Evolutionary conservation across 2,113 vertebrate genomes (phyloP).

Genomic region (Machaerirhynchus nigripectus): DNA sequence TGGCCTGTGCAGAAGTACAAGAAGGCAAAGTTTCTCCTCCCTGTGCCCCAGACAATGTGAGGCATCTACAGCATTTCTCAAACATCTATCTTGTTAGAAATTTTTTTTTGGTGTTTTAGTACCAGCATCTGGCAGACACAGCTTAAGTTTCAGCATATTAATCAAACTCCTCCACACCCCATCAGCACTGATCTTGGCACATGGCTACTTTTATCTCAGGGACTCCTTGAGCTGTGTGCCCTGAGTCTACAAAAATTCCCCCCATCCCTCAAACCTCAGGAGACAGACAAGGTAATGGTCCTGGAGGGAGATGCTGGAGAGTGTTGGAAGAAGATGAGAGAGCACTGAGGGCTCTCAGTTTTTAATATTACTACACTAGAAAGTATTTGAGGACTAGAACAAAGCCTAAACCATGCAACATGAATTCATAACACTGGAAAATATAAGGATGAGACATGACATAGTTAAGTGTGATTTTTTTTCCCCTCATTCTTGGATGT

Average conservation of each 20-base stretch:
- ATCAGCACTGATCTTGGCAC: neutral
- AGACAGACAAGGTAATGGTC: neutral
- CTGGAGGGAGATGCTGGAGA: neutral
- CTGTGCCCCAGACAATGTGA: neutral
- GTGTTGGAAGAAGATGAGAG: neutral
- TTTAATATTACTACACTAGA: neutral
- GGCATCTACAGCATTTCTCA: neutral
- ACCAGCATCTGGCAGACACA: neutral
- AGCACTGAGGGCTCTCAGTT: neutral
- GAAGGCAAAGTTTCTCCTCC: neutral
- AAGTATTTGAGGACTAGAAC: neutral
- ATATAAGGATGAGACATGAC: neutral
- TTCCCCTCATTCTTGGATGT: neutral
- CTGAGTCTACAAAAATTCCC: neutral
- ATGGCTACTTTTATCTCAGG: neutral
- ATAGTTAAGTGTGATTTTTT: neutral
- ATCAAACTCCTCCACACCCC: conserved; percentile 27
- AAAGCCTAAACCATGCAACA: neutral
- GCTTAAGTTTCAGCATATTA: conserved; percentile 5
- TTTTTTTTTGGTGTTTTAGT: neutral
- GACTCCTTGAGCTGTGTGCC: neutral
- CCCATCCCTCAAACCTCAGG: neutral
- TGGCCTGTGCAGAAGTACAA: rapidly evolving
- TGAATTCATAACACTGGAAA: neutral
- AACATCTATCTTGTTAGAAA: neutral